Percentiles rank a stretch among this genome's conserved stretches.
Conservation (phyloP, 2,113 vertebrate genomes). For the Microtus oregoni region DNA sequence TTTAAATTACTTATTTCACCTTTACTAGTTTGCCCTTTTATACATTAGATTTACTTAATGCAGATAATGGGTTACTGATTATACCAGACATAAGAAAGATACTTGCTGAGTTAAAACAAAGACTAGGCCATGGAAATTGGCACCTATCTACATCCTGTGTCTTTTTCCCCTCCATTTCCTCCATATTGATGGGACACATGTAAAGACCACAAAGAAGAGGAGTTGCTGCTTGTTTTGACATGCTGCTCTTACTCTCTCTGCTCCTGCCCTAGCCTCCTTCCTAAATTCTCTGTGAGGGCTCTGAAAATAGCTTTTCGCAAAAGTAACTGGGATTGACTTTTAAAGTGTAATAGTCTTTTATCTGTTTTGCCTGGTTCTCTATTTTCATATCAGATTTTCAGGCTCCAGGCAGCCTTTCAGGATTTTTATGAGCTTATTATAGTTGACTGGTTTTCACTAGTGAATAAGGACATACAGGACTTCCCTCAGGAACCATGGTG, state of each 20-base stretch:
- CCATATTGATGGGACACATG: background rate
- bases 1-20: background rate
- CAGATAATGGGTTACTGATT: background rate
- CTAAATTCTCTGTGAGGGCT: constrained; percentile 37
- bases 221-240: background rate
- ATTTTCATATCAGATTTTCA: constrained; percentile 73
- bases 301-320: constrained; percentile 51
- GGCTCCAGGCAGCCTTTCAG: constrained; percentile 52
- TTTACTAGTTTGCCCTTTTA: constrained; percentile 38
- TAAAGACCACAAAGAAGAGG: background rate
- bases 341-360: constrained; percentile 67
- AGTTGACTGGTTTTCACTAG: constrained; percentile 60
- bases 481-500: constrained; percentile 5
- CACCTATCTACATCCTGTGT: background rate
- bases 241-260: constrained; percentile 7
- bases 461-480: constrained; percentile 26
- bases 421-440: constrained; percentile 74
- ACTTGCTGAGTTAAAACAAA: background rate
- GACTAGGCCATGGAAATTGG: background rate
- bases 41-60: constrained; percentile 11
- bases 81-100: background rate
- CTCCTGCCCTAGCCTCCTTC: background rate
- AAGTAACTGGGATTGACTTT: constrained; percentile 66
- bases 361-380: constrained; percentile 70
- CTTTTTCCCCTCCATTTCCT: background rate